Percentiles rank a stretch among this genome's conserved stretches.
Conservation (phyloP, 2,888 invertebrate genomes). For the Erebia aethiops region DNA sequence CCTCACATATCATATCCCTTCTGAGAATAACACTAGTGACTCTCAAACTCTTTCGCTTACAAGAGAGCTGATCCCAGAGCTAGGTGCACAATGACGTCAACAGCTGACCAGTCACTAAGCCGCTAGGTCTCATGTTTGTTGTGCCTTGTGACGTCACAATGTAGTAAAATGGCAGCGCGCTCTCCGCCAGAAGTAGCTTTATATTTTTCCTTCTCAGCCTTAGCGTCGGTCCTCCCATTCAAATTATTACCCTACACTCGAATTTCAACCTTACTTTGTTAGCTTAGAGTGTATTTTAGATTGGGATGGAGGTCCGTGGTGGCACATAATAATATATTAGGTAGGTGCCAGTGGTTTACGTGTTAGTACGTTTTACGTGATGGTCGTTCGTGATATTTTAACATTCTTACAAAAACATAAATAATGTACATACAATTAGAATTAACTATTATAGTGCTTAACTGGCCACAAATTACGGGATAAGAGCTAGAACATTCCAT, state of each 20-base stretch:
- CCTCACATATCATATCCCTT: too few species aligned
- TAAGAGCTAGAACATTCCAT: too few species aligned
- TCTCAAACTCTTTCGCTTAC: slow-evolving; percentile 20
- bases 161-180: slow-evolving; percentile 64
- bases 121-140: slow-evolving; percentile 37
- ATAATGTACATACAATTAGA: too few species aligned
- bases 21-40: too few species aligned
- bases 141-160: slow-evolving; percentile 43
- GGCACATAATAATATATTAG: slow-evolving; percentile 44
- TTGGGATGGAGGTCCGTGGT: slow-evolving; percentile 36
- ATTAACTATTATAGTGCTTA: neutral
- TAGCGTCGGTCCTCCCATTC: slow-evolving; percentile 37
- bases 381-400: slow-evolving; percentile 36
- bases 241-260: slow-evolving; percentile 15
- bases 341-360: slow-evolving; percentile 33
- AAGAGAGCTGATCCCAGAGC: slow-evolving; percentile 28
- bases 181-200: slow-evolving; percentile 59
- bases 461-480: neutral
- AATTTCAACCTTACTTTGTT: slow-evolving; percentile 28
- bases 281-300: slow-evolving; percentile 23
- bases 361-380: slow-evolving; percentile 35
- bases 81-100: slow-evolving; percentile 34
- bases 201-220: slow-evolving; percentile 34
- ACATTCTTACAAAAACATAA: too few species aligned
- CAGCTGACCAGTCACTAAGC: slow-evolving; percentile 32